These are phyloP conservation scores for Struthidea cinerea DNA, from an alignment of 2,113 vertebrate species.

Conservation along the genomic window DNA sequence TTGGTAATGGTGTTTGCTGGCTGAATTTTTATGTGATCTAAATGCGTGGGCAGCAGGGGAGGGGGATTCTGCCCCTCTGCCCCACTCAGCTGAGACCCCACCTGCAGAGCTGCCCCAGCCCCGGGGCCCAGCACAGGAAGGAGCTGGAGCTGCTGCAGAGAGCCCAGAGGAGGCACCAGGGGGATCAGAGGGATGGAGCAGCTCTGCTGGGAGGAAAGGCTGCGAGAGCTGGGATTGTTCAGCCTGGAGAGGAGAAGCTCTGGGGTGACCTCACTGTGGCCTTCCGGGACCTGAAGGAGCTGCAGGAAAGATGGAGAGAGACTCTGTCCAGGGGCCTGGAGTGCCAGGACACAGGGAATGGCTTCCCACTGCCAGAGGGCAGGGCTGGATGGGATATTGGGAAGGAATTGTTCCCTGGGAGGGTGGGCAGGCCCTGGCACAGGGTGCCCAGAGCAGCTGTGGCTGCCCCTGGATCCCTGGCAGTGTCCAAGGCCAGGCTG, in stretches of 20 bases:
- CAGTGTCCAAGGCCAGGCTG: neutral
- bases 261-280: accelerated
- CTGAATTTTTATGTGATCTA: neutral
- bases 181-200: neutral
- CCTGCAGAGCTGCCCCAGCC: neutral
- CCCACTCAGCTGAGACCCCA: neutral
- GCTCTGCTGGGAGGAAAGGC: neutral
- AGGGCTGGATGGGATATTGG: neutral
- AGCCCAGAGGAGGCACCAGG: neutral
- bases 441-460: neutral
- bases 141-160: neutral
- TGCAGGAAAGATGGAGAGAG: neutral
- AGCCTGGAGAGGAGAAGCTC: neutral
- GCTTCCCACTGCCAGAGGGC: neutral
- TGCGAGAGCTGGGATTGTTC: neutral
- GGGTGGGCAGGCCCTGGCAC: neutral
- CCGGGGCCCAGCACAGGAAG: neutral
- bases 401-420: neutral
- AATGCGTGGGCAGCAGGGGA: neutral
- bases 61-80: neutral
- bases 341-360: neutral
- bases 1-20: neutral
- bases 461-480: neutral
- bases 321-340: neutral
- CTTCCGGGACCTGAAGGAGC: neutral